Evolutionary conservation across 2,797 vertebrate genomes (phyloP).

Genomic region (Avahi laniger): DNA sequence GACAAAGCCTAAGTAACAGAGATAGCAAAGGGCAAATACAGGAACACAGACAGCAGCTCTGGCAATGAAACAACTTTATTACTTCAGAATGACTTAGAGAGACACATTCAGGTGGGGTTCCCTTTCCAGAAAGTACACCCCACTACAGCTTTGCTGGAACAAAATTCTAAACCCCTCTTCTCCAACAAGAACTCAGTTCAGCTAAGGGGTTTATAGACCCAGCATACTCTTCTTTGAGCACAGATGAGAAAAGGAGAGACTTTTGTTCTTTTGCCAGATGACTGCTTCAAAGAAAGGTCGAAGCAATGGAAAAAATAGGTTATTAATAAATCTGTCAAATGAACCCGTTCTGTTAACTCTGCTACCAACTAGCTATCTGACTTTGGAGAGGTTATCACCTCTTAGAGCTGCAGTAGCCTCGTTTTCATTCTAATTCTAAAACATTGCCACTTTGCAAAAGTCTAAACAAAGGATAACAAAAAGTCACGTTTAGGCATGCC

Average conservation of each 20-base stretch:
- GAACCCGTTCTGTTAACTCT: background rate
- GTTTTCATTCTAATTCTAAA: conserved; percentile 1
- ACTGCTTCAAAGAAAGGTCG: conserved; percentile 41
- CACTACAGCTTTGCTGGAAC: background rate
- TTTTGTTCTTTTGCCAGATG: background rate
- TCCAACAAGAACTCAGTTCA: background rate
- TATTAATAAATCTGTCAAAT: background rate
- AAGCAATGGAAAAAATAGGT: background rate
- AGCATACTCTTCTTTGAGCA: background rate
- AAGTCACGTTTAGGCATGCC: background rate
- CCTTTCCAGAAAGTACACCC: background rate
- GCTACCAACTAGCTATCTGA: background rate
- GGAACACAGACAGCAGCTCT: background rate
- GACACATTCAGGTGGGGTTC: background rate
- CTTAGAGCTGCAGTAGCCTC: background rate
- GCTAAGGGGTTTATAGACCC: background rate
- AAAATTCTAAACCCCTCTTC: background rate
- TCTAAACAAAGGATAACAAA: background rate
- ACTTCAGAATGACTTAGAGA: background rate
- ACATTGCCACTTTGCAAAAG: background rate
- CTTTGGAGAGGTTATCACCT: background rate
- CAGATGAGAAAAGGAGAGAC: background rate
- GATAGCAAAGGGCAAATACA: background rate
- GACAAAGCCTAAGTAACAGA: background rate
- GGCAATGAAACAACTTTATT: background rate